phyloP scores from a whole-genome alignment of 2,113 vertebrate genomes.

The Rhinolophus sinicus region DNA sequence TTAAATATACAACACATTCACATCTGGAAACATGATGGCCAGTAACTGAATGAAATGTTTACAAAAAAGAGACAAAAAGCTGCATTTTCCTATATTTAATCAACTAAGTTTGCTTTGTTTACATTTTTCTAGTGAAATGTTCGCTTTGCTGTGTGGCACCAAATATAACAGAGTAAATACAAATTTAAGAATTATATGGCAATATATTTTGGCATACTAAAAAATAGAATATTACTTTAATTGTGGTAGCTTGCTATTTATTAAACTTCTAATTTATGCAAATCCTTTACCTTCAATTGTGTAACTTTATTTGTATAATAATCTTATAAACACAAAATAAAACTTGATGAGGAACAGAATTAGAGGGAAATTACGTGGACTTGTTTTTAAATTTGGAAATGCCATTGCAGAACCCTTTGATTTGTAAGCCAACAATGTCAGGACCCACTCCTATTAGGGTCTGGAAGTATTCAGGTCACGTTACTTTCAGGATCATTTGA shows the following conservation, averaged over 20 bases:
- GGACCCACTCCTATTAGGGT: not conserved
- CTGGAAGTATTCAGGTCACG: constrained; percentile 51
- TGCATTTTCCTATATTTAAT: not conserved
- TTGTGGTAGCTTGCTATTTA: not conserved
- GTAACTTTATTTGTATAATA: constrained; percentile 8
- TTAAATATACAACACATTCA: not conserved
- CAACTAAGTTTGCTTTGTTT: constrained; percentile 16
- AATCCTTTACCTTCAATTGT: not conserved
- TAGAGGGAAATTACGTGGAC: not conserved
- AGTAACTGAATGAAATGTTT: not conserved
- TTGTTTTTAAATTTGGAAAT: constrained; percentile 27
- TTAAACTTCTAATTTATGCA: not conserved
- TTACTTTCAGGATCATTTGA: constrained; percentile 51
- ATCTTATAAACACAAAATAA: not conserved
- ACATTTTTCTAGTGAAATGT: constrained; percentile 21
- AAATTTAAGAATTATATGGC: not conserved
- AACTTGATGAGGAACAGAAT: not conserved
- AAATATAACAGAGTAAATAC: not conserved
- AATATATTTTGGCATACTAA: not conserved
- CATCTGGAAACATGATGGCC: not conserved
- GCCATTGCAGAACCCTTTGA: not conserved
- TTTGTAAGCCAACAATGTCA: not conserved
- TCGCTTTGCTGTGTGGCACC: not conserved
- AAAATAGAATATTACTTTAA: not conserved
- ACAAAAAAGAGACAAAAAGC: not conserved